These are phyloP conservation scores for Scaptomyza parva DNA, from an alignment of 2,888 invertebrate genomes.

Conservation along the genomic window DNA sequence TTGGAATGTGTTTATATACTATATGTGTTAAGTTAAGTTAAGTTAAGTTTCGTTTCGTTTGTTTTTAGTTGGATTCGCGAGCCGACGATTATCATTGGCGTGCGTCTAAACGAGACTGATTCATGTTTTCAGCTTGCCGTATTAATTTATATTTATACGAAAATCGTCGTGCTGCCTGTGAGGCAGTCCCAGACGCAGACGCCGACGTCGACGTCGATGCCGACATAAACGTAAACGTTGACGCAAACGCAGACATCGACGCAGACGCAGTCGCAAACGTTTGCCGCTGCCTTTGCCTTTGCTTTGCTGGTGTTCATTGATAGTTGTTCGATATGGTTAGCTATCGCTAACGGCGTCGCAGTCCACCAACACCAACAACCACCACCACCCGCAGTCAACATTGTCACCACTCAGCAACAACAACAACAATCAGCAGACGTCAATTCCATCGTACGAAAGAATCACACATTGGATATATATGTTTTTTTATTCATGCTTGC, in stretches of 20 bases:
- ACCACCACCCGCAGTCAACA: constrained; percentile 5
- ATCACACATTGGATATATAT: constrained; percentile 40
- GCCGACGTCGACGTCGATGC: constrained; percentile 13
- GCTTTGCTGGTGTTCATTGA: constrained; percentile 26
- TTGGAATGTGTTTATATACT: not conserved
- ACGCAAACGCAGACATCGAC: constrained; percentile 4
- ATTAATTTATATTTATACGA: constrained; percentile 77
- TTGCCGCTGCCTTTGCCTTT: not conserved
- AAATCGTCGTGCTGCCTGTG: constrained; percentile 54
- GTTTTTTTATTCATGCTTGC: no score
- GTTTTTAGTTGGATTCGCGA: constrained; percentile 27
- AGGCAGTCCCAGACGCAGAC: constrained; percentile 60
- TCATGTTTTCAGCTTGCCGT: constrained; percentile 61
- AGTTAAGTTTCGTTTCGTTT: not conserved
- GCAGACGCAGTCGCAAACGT: constrained; percentile 5
- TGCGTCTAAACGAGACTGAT: constrained; percentile 73
- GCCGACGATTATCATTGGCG: constrained; percentile 74
- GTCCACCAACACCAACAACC: not conserved
- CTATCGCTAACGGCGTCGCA: constrained; percentile 3
- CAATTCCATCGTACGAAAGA: constrained; percentile 49
- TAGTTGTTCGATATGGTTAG: constrained; percentile 21
- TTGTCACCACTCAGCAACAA: not conserved
- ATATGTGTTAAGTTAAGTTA: not conserved
- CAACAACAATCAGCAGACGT: constrained; percentile 33
- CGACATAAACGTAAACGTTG: constrained; percentile 4